Conservation (phyloP, 2,797 vertebrate genomes). For the Molothrus ater region DNA sequence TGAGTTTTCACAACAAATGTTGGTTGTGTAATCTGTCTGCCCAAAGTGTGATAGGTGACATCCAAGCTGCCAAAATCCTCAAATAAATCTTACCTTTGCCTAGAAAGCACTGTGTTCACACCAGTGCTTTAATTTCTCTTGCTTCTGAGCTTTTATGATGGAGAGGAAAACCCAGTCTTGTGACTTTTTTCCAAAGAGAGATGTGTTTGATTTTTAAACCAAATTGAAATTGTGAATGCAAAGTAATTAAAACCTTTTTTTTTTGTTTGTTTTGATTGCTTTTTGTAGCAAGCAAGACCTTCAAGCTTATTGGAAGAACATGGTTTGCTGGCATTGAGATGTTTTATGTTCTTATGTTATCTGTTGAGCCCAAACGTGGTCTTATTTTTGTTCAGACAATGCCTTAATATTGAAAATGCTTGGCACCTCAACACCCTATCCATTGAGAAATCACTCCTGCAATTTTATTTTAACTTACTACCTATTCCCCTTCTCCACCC, state of each 20-base stretch:
- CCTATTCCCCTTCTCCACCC: accelerated
- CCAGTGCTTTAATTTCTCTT: not conserved
- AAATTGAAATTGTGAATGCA: not conserved
- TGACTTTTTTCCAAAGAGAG: not conserved
- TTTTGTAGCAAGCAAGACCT: not conserved
- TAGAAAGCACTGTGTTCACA: not conserved
- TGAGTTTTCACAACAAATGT: not conserved
- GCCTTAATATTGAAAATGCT: not conserved
- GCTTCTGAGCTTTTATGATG: not conserved
- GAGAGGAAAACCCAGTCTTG: not conserved
- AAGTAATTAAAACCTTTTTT: not conserved
- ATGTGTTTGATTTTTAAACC: not conserved
- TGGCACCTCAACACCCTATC: not conserved
- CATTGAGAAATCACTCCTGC: not conserved
- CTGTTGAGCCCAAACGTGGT: not conserved
- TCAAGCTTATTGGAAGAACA: not conserved
- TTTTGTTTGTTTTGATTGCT: not conserved
- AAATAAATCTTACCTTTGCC: not conserved
- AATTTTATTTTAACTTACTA: not conserved
- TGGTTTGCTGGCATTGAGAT: not conserved
- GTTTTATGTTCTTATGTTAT: not conserved
- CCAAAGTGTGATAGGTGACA: not conserved
- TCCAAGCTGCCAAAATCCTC: not conserved
- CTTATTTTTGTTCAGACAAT: not conserved
- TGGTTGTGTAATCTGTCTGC: not conserved